Conservation (phyloP, 2,113 vertebrate species). For the Forbesichthys papilliferus region DNA sequence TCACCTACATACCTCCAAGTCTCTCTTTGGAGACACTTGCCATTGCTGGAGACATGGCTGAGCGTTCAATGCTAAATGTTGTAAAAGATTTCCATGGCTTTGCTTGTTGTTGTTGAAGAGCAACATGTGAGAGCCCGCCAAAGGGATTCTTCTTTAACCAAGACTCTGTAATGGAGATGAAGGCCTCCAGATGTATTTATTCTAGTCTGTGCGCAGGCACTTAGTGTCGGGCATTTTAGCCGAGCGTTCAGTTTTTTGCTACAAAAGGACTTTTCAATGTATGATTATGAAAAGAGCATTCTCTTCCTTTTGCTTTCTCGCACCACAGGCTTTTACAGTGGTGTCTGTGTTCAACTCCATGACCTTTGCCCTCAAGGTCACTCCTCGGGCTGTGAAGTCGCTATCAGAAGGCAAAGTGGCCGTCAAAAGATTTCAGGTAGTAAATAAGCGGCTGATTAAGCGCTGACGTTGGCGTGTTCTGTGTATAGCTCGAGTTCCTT, state of each 20-base stretch:
- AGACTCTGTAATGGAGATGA: not conserved
- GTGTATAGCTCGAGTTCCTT: not conserved
- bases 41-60: not conserved
- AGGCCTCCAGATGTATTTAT: not conserved
- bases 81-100: not conserved
- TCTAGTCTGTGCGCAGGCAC: not conserved
- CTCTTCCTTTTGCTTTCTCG: constrained; percentile 9
- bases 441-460: not conserved
- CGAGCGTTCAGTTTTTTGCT: not conserved
- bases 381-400: constrained; percentile 75
- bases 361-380: constrained; percentile 82
- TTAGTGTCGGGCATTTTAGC: not conserved
- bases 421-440: constrained; percentile 80
- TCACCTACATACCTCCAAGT: not conserved
- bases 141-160: not conserved
- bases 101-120: not conserved
- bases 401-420: constrained; percentile 79
- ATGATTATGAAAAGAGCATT: not conserved
- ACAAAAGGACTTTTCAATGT: too few relatives aligned
- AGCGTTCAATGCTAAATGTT: not conserved
- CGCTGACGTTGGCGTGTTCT: not conserved
- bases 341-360: constrained; percentile 84
- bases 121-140: not conserved
- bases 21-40: not conserved
- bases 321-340: constrained; percentile 78